A percentile compares a stretch with the other conserved stretches of the same genome.
Conservation (phyloP, 2,113 vertebrate species). For the Bos indicus region DNA sequence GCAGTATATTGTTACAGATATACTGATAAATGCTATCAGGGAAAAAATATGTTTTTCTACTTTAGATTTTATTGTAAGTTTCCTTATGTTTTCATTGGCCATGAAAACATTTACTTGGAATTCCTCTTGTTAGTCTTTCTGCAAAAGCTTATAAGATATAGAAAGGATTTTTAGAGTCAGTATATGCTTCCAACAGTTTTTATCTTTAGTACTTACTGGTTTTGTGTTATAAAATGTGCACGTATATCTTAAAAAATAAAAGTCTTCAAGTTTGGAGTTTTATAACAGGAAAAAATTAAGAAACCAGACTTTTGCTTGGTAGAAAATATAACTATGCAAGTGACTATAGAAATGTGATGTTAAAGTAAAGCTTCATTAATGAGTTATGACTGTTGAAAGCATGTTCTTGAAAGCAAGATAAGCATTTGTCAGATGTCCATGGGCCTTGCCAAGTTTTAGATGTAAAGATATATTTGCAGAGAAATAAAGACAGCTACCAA, state of each 20-base stretch:
- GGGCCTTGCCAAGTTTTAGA: conserved; percentile 16
- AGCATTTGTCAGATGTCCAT: neutral
- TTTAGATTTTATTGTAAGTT: neutral
- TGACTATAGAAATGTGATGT: neutral
- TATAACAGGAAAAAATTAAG: neutral
- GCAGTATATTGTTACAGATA: neutral
- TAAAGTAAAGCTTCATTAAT: neutral
- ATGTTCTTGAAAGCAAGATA: conserved; percentile 19
- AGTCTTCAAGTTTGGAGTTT: neutral
- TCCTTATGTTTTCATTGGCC: neutral
- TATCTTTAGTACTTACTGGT: neutral
- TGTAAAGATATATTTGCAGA: conserved; percentile 7
- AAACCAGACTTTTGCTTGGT: neutral
- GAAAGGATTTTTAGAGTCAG: neutral
- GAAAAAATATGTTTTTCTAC: neutral
- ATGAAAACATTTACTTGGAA: neutral
- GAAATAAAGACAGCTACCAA: neutral
- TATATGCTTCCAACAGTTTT: neutral
- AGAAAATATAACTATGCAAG: neutral
- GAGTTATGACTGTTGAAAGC: neutral
- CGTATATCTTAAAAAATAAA: neutral
- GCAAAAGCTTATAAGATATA: neutral
- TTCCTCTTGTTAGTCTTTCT: neutral
- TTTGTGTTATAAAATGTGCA: neutral
- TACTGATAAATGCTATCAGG: neutral